phyloP scores from a whole-genome alignment of 2,113 vertebrate species.

The Sylvia atricapilla region DNA sequence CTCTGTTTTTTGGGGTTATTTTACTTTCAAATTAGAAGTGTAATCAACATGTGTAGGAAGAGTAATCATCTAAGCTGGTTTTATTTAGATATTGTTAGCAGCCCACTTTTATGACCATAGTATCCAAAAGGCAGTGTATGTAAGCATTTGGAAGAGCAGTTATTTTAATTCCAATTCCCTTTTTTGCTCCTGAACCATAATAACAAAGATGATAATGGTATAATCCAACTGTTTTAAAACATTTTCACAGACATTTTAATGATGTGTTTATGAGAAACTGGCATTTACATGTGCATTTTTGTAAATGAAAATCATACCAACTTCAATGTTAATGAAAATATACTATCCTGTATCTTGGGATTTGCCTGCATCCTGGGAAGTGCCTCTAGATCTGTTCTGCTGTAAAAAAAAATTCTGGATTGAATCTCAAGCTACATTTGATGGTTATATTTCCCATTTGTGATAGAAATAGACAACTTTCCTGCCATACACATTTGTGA shows the following conservation, averaged over 20 bases:
- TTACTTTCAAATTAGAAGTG: neutral
- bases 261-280: neutral
- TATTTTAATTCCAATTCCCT: neutral
- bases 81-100: neutral
- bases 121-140: neutral
- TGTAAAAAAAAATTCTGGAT: neutral
- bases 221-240: neutral
- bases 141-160: neutral
- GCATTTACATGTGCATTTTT: neutral
- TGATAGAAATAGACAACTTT: neutral
- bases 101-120: neutral
- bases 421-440: neutral
- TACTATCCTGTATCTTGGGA: neutral
- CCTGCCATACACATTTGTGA: slow-evolving; percentile 14
- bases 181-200: neutral
- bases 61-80: neutral
- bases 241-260: neutral
- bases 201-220: neutral
- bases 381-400: neutral
- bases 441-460: neutral
- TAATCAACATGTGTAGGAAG: neutral
- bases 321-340: neutral
- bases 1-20: neutral
- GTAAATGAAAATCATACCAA: neutral
- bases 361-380: neutral